Conservation (phyloP, 2,888 invertebrate species). For the Lochmaea crataegi region DNA sequence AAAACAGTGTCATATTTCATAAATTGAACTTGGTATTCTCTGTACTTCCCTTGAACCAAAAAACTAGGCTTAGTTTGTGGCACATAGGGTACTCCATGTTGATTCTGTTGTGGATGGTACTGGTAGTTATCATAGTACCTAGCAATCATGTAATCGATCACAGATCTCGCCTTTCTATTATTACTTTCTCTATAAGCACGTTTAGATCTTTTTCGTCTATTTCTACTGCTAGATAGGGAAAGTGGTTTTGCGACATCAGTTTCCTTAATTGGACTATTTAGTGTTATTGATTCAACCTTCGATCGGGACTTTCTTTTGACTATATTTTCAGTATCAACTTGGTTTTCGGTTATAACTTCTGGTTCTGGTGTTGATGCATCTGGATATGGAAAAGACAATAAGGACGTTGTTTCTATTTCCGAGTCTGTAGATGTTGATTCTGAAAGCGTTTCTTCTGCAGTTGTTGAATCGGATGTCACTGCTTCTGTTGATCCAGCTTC, state of each 20-base stretch:
- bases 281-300: background rate
- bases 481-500: slow-evolving; percentile 12
- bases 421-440: slow-evolving; percentile 1
- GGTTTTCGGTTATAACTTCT: background rate
- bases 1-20: slow-evolving; percentile 83
- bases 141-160: slow-evolving; percentile 62
- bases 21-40: slow-evolving; percentile 70
- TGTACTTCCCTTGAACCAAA: slow-evolving; percentile 65
- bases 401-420: slow-evolving; percentile 17
- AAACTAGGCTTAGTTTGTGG: slow-evolving; percentile 57
- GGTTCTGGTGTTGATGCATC: background rate
- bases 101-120: slow-evolving; percentile 4
- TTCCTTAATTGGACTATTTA: background rate
- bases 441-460: background rate
- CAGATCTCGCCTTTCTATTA: slow-evolving; percentile 53
- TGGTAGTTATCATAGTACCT: slow-evolving; percentile 56
- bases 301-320: slow-evolving; percentile 18
- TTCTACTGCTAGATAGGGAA: background rate
- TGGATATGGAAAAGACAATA: slow-evolving; percentile 20
- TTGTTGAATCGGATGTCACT: background rate
- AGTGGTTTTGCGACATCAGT: background rate
- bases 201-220: background rate
- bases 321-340: background rate
- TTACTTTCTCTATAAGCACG: slow-evolving; percentile 9
- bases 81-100: slow-evolving; percentile 42